Base-by-base conservation (phyloP, 2,113 vertebrate species). In the Semicossyphus pulcher region DNA sequence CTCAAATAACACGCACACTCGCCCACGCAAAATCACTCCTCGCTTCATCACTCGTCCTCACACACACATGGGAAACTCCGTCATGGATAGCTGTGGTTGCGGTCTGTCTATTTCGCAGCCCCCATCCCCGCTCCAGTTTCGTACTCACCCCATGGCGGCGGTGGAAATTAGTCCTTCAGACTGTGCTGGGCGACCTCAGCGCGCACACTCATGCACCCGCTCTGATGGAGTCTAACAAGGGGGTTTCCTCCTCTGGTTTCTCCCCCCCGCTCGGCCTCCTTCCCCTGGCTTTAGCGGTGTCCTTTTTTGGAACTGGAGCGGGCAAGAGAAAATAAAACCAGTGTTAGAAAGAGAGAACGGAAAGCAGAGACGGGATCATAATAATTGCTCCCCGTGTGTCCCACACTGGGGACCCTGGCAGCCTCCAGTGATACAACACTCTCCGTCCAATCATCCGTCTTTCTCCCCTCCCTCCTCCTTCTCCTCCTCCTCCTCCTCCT, bases 121-220 rank as follows among this genome's bases (percentile, higher is more conserved):
- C 44, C 29, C 14, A 2, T 76, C 61, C 42, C 66, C 45, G 5
- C 21, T 41, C 1, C 0, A 59, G 52, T 31, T 2, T 57, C 4
- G 60, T 79, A 89, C 86, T 88, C 78, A 91, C 89, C 87, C 84
- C 89, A 89, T 89, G 57, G 58, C 15, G 53, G 53, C 20, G 11
- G 36, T 31, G 41, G 64, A 72, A 44, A 54, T 64, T 57, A 52
- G 67, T 81, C 69, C 59, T 21, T 52, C 14, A 32, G 69, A 56
- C 36, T 76, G 41, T 62, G 49, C 61, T 28, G 37, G 39, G 9
- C 32, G 15, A 44, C 63, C 12, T 62, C 29, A 31, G n/a, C 26
- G 31, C 42, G 21, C 23, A 42, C 66, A 45, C 59, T 58, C 42
- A 77, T 25, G 37, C 52, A 76, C 75, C 64, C 36, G 21, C 61